Base-by-base conservation (phyloP, 2,113 vertebrate species). In the Ictidomys tridecemlineatus region DNA sequence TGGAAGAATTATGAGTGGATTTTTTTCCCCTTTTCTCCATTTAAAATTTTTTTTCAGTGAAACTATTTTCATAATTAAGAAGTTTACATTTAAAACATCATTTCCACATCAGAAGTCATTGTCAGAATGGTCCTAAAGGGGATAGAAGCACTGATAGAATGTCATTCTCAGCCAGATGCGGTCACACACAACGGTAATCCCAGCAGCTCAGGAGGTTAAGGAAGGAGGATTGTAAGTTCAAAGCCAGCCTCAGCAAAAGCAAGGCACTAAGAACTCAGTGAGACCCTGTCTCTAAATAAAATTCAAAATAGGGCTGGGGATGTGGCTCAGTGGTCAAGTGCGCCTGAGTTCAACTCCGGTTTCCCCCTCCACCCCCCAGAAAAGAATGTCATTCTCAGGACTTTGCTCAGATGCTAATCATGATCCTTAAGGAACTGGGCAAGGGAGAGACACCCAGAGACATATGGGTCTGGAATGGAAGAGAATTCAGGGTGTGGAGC, bases 91-190 rank as follows among this genome's bases (percentile, higher is more conserved):
- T 32, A 4, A 69, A 82, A 26, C 22, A 63, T 61, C 2, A 80
- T 67, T 85, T 78, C 18, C 26, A 53, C 63, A 51, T 86, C 85
- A 18, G 76, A 93, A 91, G 93, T 93, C 42, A 24, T 56, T 65
- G 53, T 92, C 84, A 91, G 53, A 86, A 77, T 8, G 13, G 17
- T 45, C 11, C 28, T 72, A 48, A 89, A 45, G 24, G 24, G 12
- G 37, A 28, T 3, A 91, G 90, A 22, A n/a, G 42, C 14, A 65
- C 28, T 3, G 37, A 79, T 45, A 45, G 24, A 18, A 16, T 48
- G 37, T 48, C 80, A 80, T 37, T 56, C 39, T 16, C 70, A 67
- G 73, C 51, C 51, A 51, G 51, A 2, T 51, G 51, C 13, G 2
- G 51, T 51, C 11, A 3, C 13, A 14, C 10, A 51, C 3, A 12